Conservation (phyloP, 2,113 vertebrate genomes). For the Progne subis region DNA sequence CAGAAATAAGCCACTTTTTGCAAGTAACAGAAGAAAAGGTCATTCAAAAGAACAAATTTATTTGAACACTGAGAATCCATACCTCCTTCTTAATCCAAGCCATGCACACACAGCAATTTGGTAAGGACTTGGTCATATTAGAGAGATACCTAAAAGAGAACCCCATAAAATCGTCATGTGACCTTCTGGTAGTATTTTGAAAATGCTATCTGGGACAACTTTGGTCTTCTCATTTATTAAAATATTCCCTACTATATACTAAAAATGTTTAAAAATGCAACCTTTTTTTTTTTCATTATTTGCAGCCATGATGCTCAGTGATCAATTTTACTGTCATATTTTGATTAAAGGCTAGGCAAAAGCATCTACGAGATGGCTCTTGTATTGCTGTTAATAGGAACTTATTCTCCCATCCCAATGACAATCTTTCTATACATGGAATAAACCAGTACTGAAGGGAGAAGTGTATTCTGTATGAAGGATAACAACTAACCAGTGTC, state of each 20-base stretch:
- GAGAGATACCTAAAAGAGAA: not conserved
- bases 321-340: not conserved
- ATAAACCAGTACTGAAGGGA: not conserved
- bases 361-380: not conserved
- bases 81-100: not conserved
- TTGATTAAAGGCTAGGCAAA: not conserved
- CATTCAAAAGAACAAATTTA: not conserved
- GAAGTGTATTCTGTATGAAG: not conserved
- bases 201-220: not conserved
- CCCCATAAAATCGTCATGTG: not conserved
- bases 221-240: not conserved
- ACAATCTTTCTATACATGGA: rapidly evolving
- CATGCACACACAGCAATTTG: not conserved
- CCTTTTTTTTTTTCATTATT: not conserved
- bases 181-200: not conserved
- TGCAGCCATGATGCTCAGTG: not conserved
- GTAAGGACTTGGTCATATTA: not conserved
- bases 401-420: not conserved
- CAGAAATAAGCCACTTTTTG: not conserved
- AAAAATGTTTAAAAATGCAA: not conserved
- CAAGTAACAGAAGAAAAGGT: not conserved
- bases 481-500: not conserved
- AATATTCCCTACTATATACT: not conserved
- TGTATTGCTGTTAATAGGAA: not conserved
- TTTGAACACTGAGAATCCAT: not conserved